Evolutionary conservation across 2,113 vertebrate genomes (phyloP).

Genomic region (Gasterosteus aculeatus): DNA sequence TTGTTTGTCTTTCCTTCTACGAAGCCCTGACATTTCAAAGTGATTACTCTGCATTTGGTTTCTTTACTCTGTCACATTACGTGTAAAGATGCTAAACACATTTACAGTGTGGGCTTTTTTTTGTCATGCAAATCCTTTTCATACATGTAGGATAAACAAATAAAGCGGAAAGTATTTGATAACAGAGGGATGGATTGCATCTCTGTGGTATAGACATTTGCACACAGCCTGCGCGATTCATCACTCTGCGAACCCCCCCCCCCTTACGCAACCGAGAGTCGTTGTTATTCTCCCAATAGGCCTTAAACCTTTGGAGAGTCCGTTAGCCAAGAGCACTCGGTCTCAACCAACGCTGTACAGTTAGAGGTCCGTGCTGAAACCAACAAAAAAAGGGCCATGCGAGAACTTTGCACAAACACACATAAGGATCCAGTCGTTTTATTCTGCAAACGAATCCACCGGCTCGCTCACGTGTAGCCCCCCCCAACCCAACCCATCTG

Average conservation of each 20-base stretch:
- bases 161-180: background rate
- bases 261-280: slow-evolving; percentile 6
- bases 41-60: background rate
- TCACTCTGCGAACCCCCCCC: slow-evolving; percentile 5
- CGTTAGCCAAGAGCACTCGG: slow-evolving; percentile 12
- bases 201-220: slow-evolving; percentile 22
- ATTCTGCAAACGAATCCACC: background rate
- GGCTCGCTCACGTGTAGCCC: background rate
- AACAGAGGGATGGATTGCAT: background rate
- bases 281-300: slow-evolving; percentile 28
- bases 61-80: background rate
- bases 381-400: background rate
- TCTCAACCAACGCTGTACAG: background rate
- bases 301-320: slow-evolving; percentile 42
- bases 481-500: background rate
- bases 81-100: background rate
- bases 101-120: too few species aligned
- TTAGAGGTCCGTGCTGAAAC: slow-evolving; percentile 7
- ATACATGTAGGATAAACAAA: background rate
- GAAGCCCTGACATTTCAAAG: background rate
- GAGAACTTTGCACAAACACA: too few species aligned
- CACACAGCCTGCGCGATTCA: slow-evolving; percentile 5
- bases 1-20: background rate
- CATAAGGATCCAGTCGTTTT: too few species aligned
- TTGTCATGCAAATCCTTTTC: background rate